Percentiles rank a stretch among this genome's conserved stretches.
Conservation (phyloP, 2,888 invertebrate species). For the Melinaea menophilus region DNA sequence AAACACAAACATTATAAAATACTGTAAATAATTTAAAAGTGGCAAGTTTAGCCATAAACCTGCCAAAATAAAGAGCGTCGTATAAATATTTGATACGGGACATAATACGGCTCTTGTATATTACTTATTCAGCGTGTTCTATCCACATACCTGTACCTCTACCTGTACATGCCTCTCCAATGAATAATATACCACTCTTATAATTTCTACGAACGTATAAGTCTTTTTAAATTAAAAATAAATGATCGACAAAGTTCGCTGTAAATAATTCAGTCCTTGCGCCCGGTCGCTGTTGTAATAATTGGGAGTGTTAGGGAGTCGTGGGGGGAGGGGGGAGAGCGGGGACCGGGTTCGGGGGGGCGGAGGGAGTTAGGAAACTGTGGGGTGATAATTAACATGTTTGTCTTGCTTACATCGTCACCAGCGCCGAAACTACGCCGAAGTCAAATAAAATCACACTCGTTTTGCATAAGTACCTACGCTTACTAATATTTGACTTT, state of each 20-base stretch:
- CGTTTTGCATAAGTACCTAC: constrained; percentile 69
- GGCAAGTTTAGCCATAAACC: constrained; percentile 30
- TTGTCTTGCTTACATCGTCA: constrained; percentile 76
- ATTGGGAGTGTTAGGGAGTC: constrained; percentile 41
- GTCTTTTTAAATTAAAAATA: constrained; percentile 59
- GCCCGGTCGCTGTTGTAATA: constrained; percentile 41
- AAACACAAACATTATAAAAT: constrained; percentile 13
- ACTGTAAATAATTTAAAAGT: constrained; percentile 14
- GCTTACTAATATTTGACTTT: constrained; percentile 64
- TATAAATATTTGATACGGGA: constrained; percentile 38
- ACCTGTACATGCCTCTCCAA: constrained; percentile 39
- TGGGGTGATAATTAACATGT: constrained; percentile 72
- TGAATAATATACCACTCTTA: constrained; percentile 48
- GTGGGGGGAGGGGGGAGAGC: constrained; percentile 12
- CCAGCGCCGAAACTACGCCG: constrained; percentile 70
- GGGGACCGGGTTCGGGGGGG: constrained; percentile 17
- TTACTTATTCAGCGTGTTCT: constrained; percentile 43
- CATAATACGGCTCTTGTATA: constrained; percentile 42
- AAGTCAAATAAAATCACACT: constrained; percentile 75
- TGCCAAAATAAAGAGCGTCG: constrained; percentile 33
- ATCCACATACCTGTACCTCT: constrained; percentile 37
- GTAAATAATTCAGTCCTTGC: constrained; percentile 58
- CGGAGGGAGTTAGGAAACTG: constrained; percentile 29
- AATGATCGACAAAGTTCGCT: constrained; percentile 56
- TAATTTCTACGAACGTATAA: constrained; percentile 45